Conservation (phyloP, 2,113 vertebrate genomes). For the Corythornis vintsioides region DNA sequence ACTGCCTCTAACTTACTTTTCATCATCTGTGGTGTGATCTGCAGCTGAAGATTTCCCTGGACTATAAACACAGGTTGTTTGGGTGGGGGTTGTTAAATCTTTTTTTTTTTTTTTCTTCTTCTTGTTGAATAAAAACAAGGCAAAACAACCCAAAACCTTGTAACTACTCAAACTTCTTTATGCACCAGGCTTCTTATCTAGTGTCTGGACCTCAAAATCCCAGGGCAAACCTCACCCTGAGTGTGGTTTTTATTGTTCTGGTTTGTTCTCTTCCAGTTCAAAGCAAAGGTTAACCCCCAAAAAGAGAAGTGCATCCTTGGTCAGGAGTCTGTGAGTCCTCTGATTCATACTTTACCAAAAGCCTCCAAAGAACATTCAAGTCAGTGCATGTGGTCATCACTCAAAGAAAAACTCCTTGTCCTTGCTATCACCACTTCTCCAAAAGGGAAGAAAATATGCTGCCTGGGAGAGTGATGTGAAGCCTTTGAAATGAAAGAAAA, state of each 20-base stretch:
- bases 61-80: not conserved
- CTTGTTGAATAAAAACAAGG: slow-evolving; percentile 17
- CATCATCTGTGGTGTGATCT: slow-evolving; percentile 32
- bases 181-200: slow-evolving; percentile 6
- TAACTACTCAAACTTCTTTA: not conserved
- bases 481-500: not conserved
- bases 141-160: not conserved
- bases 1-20: slow-evolving; percentile 37
- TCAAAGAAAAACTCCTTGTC: not conserved
- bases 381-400: not conserved
- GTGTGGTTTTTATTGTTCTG: slow-evolving; percentile 38
- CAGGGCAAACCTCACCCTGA: slow-evolving; percentile 26
- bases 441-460: not conserved
- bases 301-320: slow-evolving; percentile 26
- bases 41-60: not conserved
- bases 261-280: slow-evolving; percentile 51
- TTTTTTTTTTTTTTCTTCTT: not conserved
- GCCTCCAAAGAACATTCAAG: not conserved
- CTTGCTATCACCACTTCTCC: not conserved
- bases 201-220: not conserved
- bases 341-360: slow-evolving; percentile 1
- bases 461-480: not conserved
- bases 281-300: slow-evolving; percentile 36
- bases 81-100: not conserved
- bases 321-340: not conserved